Evolutionary conservation across 2,797 vertebrate genomes (phyloP).

Genomic region (Scyliorhinus canicula): DNA sequence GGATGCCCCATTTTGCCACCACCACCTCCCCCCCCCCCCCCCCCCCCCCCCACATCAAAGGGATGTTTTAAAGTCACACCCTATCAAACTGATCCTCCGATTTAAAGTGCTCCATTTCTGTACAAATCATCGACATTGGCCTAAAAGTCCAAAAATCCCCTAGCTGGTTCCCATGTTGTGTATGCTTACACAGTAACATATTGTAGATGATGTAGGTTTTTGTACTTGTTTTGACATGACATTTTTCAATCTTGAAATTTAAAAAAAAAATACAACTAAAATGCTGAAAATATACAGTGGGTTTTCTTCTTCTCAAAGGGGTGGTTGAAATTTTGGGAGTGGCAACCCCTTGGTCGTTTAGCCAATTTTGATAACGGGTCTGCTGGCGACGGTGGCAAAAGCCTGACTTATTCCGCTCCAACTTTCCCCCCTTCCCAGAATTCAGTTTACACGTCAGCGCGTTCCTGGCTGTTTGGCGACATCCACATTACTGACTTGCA

Average conservation of each 20-base stretch:
- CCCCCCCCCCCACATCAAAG: too few species aligned
- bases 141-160: background rate
- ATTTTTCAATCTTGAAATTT: background rate
- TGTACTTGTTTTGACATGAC: background rate
- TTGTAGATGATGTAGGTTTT: background rate
- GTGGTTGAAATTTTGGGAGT: background rate
- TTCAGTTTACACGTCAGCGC: background rate
- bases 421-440: background rate
- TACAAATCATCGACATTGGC: background rate
- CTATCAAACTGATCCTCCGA: background rate
- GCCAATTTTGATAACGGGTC: background rate
- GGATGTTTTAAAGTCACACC: background rate
- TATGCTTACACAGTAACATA: background rate
- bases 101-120: conserved; percentile 1
- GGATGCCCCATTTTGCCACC: background rate
- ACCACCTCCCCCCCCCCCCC: too few species aligned
- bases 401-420: background rate
- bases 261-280: background rate
- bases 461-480: background rate
- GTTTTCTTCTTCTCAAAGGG: background rate
- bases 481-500: background rate
- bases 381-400: background rate
- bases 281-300: background rate
- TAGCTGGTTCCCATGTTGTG: background rate
- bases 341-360: background rate